Percentiles rank a stretch among this genome's conserved stretches.
These are phyloP conservation scores for Peromyscus maniculatus DNA, from an alignment of 2,113 vertebrate genomes.

Conservation along the genomic window DNA sequence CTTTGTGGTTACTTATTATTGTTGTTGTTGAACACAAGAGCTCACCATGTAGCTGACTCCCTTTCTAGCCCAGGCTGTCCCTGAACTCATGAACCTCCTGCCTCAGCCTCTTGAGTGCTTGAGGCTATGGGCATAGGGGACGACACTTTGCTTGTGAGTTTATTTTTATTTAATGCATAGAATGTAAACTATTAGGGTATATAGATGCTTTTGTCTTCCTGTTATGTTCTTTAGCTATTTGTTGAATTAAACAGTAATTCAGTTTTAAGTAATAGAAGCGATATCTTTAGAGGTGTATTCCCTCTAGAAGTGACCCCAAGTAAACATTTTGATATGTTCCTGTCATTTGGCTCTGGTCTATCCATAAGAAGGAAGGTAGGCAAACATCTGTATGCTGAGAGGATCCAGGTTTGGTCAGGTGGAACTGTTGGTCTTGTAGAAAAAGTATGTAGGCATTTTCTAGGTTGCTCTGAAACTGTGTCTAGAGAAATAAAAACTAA, in stretches of 20 bases:
- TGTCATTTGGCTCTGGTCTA: background rate
- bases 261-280: conserved; percentile 19
- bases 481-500: conserved; percentile 52
- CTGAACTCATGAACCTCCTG: background rate
- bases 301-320: conserved; percentile 22
- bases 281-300: conserved; percentile 20
- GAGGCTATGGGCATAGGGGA: background rate
- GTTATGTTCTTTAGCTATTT: conserved; percentile 48
- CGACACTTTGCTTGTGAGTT: conserved; percentile 19
- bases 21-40: background rate
- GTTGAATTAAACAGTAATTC: conserved; percentile 34
- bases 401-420: background rate
- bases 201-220: conserved; percentile 5
- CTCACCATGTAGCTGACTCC: background rate
- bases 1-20: conserved; percentile 25
- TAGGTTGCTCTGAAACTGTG: conserved; percentile 10
- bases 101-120: background rate
- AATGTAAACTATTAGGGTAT: conserved; percentile 24
- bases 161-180: conserved; percentile 29
- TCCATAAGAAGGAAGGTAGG: background rate
- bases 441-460: conserved; percentile 52
- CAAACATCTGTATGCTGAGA: conserved; percentile 8
- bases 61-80: background rate
- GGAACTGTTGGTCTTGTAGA: conserved; percentile 44
- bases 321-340: conserved; percentile 35